A percentile compares a stretch with the other conserved stretches of the same genome.
These are phyloP conservation scores for Calameuta pallipes DNA, from an alignment of 2,888 invertebrate genomes.

Conservation along the genomic window DNA sequence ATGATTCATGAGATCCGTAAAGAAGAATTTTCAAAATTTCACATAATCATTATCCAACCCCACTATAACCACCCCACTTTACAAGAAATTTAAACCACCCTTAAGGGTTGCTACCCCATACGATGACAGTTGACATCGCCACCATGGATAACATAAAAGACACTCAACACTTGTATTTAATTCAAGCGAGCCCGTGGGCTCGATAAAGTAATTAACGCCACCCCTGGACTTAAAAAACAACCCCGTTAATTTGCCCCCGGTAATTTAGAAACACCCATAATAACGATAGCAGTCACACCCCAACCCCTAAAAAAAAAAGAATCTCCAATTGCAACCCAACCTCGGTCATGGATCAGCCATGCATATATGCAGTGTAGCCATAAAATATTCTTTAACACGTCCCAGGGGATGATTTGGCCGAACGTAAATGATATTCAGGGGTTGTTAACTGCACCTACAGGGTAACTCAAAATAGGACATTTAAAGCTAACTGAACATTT, in stretches of 20 bases:
- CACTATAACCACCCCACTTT: neutral
- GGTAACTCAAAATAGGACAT: slow-evolving; percentile 31
- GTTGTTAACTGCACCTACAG: slow-evolving; percentile 44
- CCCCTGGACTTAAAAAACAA: neutral
- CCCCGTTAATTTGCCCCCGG: neutral
- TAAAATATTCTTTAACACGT: slow-evolving; percentile 48
- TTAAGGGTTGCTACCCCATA: neutral
- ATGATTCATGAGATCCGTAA: neutral
- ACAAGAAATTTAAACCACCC: neutral
- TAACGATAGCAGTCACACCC: neutral
- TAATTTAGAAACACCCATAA: neutral
- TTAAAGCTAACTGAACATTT: slow-evolving; percentile 61
- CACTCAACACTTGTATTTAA: neutral
- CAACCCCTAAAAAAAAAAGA: neutral
- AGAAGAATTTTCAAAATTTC: neutral
- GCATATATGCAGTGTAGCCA: slow-evolving; percentile 10
- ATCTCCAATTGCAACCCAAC: neutral
- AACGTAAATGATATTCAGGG: slow-evolving; percentile 21
- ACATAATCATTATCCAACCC: neutral
- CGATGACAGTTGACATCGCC: neutral
- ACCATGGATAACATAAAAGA: neutral
- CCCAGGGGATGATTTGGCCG: slow-evolving; percentile 28
- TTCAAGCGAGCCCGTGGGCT: neutral
- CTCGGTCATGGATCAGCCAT: neutral
- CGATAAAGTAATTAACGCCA: neutral